Conservation (phyloP, 2,888 invertebrate genomes). For the Digitonthophagus gazella region DNA sequence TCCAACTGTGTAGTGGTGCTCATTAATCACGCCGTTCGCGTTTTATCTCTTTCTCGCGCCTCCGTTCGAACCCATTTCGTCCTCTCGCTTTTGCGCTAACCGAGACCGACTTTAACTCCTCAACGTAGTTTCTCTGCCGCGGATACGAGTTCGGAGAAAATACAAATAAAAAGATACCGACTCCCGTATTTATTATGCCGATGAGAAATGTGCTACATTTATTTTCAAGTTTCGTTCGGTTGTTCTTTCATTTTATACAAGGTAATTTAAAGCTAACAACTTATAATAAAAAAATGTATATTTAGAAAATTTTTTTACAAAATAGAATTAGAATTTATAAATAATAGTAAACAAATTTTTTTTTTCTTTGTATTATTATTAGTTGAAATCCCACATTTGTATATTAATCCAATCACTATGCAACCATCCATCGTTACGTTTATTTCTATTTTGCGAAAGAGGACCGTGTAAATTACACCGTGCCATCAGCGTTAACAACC, state of each 20-base stretch:
- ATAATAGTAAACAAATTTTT: too few relatives aligned
- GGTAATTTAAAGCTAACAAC: too few relatives aligned
- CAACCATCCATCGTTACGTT: neutral
- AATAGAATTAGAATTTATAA: too few relatives aligned
- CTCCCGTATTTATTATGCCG: neutral
- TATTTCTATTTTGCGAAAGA: neutral
- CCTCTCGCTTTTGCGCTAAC: too few relatives aligned
- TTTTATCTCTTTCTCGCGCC: neutral
- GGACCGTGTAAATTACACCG: neutral
- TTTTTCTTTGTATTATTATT: too few relatives aligned
- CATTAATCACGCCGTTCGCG: slow-evolving; percentile 8
- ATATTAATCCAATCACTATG: neutral
- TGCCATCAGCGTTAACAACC: neutral
- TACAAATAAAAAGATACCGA: neutral
- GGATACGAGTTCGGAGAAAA: neutral
- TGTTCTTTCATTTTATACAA: neutral
- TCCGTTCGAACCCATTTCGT: too few relatives aligned
- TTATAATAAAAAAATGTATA: too few relatives aligned
- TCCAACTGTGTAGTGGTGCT: neutral
- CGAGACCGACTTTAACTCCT: neutral
- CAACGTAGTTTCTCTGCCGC: neutral
- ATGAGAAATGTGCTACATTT: neutral
- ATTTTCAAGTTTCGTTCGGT: neutral
- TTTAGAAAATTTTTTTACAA: too few relatives aligned
- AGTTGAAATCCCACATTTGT: neutral